Percentiles rank a stretch among this genome's conserved stretches.
These are phyloP conservation scores for Phataginus tricuspis DNA, from an alignment of 2,797 vertebrate species.

Conservation along the genomic window DNA sequence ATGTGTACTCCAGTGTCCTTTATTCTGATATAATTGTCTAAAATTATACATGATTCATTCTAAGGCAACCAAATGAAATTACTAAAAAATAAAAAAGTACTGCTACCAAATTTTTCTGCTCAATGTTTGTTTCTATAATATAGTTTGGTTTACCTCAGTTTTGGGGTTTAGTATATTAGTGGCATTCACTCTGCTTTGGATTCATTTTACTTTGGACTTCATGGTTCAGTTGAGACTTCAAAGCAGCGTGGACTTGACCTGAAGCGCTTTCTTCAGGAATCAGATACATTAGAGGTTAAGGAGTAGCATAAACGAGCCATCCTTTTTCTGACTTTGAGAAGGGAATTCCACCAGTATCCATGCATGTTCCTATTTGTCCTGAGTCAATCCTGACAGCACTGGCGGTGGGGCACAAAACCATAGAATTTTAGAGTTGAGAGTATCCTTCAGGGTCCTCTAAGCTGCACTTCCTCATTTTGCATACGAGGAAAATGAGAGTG, in stretches of 20 bases:
- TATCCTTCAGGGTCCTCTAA: not conserved
- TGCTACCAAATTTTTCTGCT: not conserved
- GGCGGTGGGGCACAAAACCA: not conserved
- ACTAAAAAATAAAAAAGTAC: not conserved
- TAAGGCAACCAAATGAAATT: slow-evolving; percentile 17
- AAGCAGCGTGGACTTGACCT: not conserved
- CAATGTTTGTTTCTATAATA: not conserved
- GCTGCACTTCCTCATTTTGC: not conserved
- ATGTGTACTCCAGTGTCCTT: not conserved
- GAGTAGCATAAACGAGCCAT: not conserved
- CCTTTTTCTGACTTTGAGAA: not conserved
- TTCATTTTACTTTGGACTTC: slow-evolving; percentile 54
- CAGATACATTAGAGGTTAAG: not conserved
- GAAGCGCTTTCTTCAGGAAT: not conserved
- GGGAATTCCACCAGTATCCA: not conserved
- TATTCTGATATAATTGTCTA: slow-evolving; percentile 21
- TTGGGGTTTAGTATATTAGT: not conserved
- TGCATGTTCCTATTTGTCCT: not conserved
- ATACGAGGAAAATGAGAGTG: not conserved
- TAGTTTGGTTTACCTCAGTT: not conserved
- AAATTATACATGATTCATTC: not conserved
- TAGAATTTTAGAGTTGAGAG: not conserved
- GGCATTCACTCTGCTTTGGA: not conserved
- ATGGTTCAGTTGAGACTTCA: slow-evolving; percentile 31
- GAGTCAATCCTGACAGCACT: not conserved